A percentile compares a stretch with the other conserved stretches of the same genome.
These are phyloP conservation scores for Myrmophylax atrothorax DNA, from an alignment of 2,113 vertebrate species.

Conservation along the genomic window DNA sequence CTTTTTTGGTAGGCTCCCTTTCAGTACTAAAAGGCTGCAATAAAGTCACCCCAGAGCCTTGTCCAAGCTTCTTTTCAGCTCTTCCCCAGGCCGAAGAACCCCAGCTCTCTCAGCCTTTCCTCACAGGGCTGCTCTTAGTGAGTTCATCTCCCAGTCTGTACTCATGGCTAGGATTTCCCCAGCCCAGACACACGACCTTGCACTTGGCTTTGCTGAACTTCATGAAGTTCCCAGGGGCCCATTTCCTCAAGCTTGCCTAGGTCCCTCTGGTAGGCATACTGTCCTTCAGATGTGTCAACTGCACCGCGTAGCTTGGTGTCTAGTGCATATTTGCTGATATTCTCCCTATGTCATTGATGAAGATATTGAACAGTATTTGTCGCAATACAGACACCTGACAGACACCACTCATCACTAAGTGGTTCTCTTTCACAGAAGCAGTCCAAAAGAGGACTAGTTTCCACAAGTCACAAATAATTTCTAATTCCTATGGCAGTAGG, in stretches of 20 bases:
- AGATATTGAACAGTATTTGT: neutral
- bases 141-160: neutral
- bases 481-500: neutral
- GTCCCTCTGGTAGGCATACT: neutral
- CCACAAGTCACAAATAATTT: neutral
- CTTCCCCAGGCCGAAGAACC: neutral
- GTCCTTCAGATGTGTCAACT: neutral
- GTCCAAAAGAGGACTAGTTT: neutral
- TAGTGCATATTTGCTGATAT: neutral
- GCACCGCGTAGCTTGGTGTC: neutral
- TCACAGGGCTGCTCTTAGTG: neutral
- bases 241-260: neutral
- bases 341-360: neutral
- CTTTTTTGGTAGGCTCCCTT: neutral
- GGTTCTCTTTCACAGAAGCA: neutral
- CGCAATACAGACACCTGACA: rapidly evolving
- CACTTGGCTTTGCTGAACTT: neutral
- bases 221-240: neutral
- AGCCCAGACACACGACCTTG: neutral
- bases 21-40: neutral
- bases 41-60: rapidly evolving
- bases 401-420: neutral
- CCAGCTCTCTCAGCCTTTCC: neutral
- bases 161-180: neutral
- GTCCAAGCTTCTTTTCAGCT: neutral